Evolutionary conservation across 1,140 invertebrate species (phyloP).

Genomic region (Solen grandis): DNA sequence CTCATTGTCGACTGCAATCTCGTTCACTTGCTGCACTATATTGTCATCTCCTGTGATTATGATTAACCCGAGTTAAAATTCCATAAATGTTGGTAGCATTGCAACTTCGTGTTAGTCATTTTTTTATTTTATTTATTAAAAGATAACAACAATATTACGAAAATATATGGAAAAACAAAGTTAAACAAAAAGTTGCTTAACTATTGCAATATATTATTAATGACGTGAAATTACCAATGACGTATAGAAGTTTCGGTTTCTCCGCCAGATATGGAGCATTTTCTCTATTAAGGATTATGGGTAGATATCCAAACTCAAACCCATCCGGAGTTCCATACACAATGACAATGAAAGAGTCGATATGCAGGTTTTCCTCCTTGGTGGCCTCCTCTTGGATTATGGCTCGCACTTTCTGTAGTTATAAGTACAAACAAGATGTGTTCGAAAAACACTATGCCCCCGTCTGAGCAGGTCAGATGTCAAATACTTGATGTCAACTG

Average conservation of each 20-base stretch:
- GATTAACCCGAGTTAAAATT: too few relatives aligned
- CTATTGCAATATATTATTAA: too few relatives aligned
- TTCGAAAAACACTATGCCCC: too few relatives aligned
- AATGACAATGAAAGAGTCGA: constrained; percentile 30
- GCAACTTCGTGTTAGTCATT: too few relatives aligned
- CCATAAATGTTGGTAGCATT: too few relatives aligned
- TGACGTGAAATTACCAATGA: constrained; percentile 48
- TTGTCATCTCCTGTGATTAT: constrained; percentile 9
- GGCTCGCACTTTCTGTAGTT: constrained; percentile 13
- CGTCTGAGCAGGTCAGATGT: too few relatives aligned
- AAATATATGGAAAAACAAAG: not conserved
- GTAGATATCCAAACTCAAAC: constrained; percentile 24
- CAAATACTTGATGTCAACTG: too few relatives aligned
- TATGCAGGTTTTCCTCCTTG: constrained; percentile 32
- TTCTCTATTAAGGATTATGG: not conserved
- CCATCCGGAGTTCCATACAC: constrained; percentile 34
- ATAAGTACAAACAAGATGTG: too few relatives aligned
- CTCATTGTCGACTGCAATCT: not conserved
- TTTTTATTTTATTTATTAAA: too few relatives aligned
- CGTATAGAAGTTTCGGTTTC: constrained; percentile 33
- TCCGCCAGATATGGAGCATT: constrained; percentile 19
- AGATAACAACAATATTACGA: not conserved
- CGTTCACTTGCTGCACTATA: constrained; percentile 9
- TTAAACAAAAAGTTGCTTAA: not conserved
- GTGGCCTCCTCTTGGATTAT: constrained; percentile 24